Conservation (phyloP, 92 coral and sea anemone species). For the Meandrina meandrites region DNA sequence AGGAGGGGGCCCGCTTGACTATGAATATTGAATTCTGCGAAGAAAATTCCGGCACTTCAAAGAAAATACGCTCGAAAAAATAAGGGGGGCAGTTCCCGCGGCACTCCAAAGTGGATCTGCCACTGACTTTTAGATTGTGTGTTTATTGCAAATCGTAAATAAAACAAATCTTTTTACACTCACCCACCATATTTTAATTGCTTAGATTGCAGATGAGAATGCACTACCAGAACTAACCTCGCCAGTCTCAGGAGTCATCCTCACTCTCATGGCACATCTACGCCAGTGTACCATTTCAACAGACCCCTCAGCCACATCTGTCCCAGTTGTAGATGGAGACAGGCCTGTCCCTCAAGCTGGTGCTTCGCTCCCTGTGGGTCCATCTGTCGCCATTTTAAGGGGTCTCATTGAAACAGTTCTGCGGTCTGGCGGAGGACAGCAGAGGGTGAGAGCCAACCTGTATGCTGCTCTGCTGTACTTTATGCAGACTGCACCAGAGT, state of each 20-base stretch:
- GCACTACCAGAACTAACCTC: conserved; percentile 84
- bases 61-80: too few relatives aligned
- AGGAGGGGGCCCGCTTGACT: too few relatives aligned
- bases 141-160: too few relatives aligned
- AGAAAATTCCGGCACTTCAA: too few relatives aligned
- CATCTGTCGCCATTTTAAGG: conserved; percentile 83
- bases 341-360: conserved; percentile 48
- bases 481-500: conserved; percentile 86
- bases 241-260: conserved; percentile 94
- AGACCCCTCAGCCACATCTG: conserved; percentile 48
- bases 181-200: too few relatives aligned
- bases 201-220: conserved; percentile 86
- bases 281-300: conserved; percentile 84
- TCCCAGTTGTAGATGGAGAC: conserved; percentile 43
- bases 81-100: too few relatives aligned
- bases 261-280: conserved; percentile 85
- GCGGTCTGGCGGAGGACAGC: conserved; percentile 91
- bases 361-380: conserved; percentile 77
- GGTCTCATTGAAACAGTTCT: conserved; percentile 91
- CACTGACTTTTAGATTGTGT: too few relatives aligned
- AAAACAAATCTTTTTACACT: neutral
- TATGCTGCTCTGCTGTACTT: conserved; percentile 93
- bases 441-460: conserved; percentile 93
- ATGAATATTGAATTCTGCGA: too few relatives aligned
- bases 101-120: too few relatives aligned